Evolutionary conservation across 2,888 invertebrate genomes (phyloP), one percentile per base, ranked within the genome.

Genomic region (Trichopoda pennipes): DNA sequence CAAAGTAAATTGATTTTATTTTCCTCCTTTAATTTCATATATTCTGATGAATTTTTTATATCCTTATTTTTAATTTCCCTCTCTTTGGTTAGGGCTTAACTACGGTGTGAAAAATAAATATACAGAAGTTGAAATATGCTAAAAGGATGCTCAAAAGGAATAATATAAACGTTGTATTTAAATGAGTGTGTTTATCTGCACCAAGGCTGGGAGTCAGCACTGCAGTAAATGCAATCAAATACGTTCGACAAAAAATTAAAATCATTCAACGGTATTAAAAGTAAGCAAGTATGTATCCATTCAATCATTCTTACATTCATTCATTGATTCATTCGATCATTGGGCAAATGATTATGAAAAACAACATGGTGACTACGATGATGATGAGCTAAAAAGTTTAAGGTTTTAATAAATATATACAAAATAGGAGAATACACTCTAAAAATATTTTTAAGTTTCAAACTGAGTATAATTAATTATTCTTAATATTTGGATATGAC

Each of bases 11-110:
- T 84, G 84, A 84, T 84, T 86, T 81, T 63, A 70, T 73, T 61
- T 49, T 55, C 21, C n/a, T 79, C 80, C 85, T 87, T 88, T 86
- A 87, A 87, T 89, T 86, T 88, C 84, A 85, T 85, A 87, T 85
- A 86, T 86, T 88, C 88, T 88, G 87, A 88, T 88, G 88, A 87
- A 87, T 88, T 86, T 87, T 79, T 80, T 23, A 66, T 49, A 66
- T 60, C 70, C 38, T 69, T 44, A 64, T 44, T 51, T 53, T 51
- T 56, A 32, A 16, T 14, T 17, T 38, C 12, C 38, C 12, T 12
- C 2, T n/a, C 58, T 56, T 49, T n/a, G 49, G 23, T 23, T 23
- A 10, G 21, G n/a, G 58, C 66, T 66, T 38, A 64, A 69, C 44
- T 55, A 74, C 60, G 75, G 78, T 79, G 78, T 66, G 42, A 82